Percentiles rank a stretch among this genome's conserved stretches.
These are phyloP conservation scores for Amiota mariae DNA, from an alignment of 2,888 invertebrate species.

Conservation along the genomic window DNA sequence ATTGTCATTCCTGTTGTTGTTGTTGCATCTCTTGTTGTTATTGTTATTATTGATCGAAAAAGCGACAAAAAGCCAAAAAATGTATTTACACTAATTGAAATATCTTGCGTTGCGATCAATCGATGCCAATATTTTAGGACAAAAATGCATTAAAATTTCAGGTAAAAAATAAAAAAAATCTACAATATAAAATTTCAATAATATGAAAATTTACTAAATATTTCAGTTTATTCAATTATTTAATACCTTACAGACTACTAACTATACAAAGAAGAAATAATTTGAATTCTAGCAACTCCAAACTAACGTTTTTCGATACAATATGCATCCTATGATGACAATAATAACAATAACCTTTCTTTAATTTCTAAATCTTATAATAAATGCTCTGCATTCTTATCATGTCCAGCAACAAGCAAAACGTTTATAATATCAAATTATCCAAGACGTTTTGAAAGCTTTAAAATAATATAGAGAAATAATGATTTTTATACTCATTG, in stretches of 20 bases:
- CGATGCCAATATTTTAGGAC: slow-evolving; percentile 66
- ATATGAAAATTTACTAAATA: slow-evolving; percentile 3
- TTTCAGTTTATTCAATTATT: too few relatives aligned
- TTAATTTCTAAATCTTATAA: too few relatives aligned
- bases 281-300: too few relatives aligned
- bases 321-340: too few relatives aligned
- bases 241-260: background rate
- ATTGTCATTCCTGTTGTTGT: slow-evolving; percentile 18
- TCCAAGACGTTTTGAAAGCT: too few relatives aligned
- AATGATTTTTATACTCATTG: too few relatives aligned
- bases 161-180: slow-evolving; percentile 57
- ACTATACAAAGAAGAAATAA: slow-evolving; percentile 33
- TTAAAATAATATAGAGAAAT: too few relatives aligned
- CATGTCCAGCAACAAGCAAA: too few relatives aligned
- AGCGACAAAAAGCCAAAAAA: slow-evolving; percentile 51
- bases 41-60: background rate
- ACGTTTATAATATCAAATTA: too few relatives aligned
- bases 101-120: slow-evolving; percentile 67
- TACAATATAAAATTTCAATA: slow-evolving; percentile 55
- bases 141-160: slow-evolving; percentile 42
- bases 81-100: slow-evolving; percentile 68
- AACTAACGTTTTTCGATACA: too few relatives aligned
- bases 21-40: slow-evolving; percentile 24
- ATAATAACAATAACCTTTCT: too few relatives aligned
- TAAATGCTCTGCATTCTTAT: too few relatives aligned